Evolutionary conservation across 2,797 vertebrate genomes (phyloP).

Genomic region (Sebastes matsubarae): DNA sequence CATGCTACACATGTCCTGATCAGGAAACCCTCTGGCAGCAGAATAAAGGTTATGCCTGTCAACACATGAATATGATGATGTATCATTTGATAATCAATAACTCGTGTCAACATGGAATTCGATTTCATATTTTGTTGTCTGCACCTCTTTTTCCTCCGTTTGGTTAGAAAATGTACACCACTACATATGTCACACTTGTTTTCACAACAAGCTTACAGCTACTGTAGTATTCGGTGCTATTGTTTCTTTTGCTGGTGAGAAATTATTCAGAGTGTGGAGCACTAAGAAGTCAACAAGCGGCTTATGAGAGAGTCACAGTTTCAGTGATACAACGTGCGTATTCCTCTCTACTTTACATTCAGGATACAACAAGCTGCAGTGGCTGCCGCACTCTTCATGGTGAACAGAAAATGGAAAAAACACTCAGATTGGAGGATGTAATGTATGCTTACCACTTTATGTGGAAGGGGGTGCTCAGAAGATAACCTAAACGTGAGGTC

Average conservation of each 20-base stretch:
- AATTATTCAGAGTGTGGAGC: constrained; percentile 20
- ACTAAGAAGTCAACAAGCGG: constrained; percentile 24
- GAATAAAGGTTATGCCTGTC: constrained; percentile 65
- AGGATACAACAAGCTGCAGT: constrained; percentile 47
- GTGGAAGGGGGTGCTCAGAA: not conserved
- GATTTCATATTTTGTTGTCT: constrained; percentile 3
- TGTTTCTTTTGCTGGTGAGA: constrained; percentile 19
- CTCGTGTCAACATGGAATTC: not conserved
- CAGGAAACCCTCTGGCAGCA: constrained; percentile 56
- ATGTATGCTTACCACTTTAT: not conserved
- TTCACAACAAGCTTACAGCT: not conserved
- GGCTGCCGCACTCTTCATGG: constrained; percentile 15
- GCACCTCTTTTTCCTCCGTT: not conserved
- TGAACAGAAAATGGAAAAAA: not conserved
- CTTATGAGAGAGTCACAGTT: constrained; percentile 16
- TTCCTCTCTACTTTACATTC: constrained; percentile 45
- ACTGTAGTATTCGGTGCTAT: not conserved
- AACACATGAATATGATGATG: constrained; percentile 34
- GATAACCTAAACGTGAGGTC: not conserved
- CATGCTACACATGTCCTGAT: constrained; percentile 63
- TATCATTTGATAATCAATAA: constrained; percentile 42
- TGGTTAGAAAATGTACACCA: not conserved
- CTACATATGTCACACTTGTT: constrained; percentile 12
- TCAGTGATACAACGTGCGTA: constrained; percentile 4
- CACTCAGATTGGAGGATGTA: not conserved